Conservation (phyloP, 92 coral and sea anemone genomes). For the Siderastrea radians region DNA sequence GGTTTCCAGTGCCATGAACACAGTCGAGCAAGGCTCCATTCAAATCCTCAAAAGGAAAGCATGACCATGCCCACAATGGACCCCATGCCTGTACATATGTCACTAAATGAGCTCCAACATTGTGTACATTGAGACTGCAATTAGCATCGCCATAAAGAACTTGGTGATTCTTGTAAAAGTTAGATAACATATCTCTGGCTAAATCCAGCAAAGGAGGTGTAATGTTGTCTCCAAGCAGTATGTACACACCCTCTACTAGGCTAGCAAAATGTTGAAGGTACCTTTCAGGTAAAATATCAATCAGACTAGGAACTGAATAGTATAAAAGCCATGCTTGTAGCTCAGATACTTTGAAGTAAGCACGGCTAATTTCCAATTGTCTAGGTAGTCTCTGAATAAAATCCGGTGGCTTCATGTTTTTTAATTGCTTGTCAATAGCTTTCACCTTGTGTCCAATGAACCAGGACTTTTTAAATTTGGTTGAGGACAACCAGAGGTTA, state of each 20-base stretch:
- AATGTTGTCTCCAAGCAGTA: conserved; percentile 61
- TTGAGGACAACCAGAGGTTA: conserved; percentile 58
- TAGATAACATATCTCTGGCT: conserved; percentile 27
- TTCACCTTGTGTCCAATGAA: conserved; percentile 55
- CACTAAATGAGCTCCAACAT: conserved; percentile 42
- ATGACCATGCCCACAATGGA: conserved; percentile 58
- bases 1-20: conserved; percentile 64
- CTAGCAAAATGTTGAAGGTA: conserved; percentile 68
- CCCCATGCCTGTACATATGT: conserved; percentile 46
- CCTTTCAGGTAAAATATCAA: conserved; percentile 58
- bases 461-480: conserved; percentile 40
- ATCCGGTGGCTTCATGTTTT: conserved; percentile 59
- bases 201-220: conserved; percentile 22
- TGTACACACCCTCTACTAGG: conserved; percentile 63
- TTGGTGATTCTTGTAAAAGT: conserved; percentile 56
- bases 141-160: conserved; percentile 46
- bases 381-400: conserved; percentile 60
- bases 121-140: too few relatives aligned
- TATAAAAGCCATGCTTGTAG: conserved; percentile 69
- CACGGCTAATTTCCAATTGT: conserved; percentile 39
- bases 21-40: conserved; percentile 37
- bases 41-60: conserved; percentile 57
- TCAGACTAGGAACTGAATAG: conserved; percentile 68
- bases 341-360: conserved; percentile 74
- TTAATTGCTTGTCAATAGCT: conserved; percentile 45